phyloP scores from a whole-genome alignment of 2,113 vertebrate genomes.

The Gasterosteus nipponicus region DNA sequence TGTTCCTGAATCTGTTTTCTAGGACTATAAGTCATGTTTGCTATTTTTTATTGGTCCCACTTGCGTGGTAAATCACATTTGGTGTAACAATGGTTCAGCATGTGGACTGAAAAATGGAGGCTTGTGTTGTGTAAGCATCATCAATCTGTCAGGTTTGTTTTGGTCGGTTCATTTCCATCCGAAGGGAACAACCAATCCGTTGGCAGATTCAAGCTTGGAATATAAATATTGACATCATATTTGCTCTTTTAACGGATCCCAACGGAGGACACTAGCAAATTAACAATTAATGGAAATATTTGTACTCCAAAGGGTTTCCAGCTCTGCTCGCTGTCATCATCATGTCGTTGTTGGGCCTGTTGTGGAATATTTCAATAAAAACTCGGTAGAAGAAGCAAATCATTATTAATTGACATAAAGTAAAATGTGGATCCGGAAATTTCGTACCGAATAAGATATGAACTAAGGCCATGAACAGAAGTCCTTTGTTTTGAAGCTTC shows the following conservation, averaged over 20 bases:
- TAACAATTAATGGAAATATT: slow-evolving; percentile 5
- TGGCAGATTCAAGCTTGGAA: slow-evolving; percentile 8
- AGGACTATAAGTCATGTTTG: slow-evolving; percentile 49
- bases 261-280: background rate
- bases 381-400: no score
- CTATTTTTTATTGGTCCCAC: slow-evolving; percentile 57
- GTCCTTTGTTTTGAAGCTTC: no score
- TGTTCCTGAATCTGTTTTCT: slow-evolving; percentile 54
- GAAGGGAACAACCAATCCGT: slow-evolving; percentile 17
- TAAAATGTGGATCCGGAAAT: no score
- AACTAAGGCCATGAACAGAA: no score
- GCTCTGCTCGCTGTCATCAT: background rate
- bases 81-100: slow-evolving; percentile 45
- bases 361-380: no score
- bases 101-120: slow-evolving; percentile 43
- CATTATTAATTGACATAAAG: no score
- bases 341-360: slow-evolving; percentile 4
- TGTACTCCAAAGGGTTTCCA: background rate
- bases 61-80: slow-evolving; percentile 54
- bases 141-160: slow-evolving; percentile 52
- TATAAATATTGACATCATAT: slow-evolving; percentile 16
- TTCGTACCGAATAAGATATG: no score
- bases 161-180: slow-evolving; percentile 22
- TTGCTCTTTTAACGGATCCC: slow-evolving; percentile 12
- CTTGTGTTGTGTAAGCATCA: slow-evolving; percentile 43